A percentile compares a stretch with the other conserved stretches of the same genome.
Evolutionary conservation across 2,888 invertebrate species (phyloP).

Genomic region (Nebria salina): DNA sequence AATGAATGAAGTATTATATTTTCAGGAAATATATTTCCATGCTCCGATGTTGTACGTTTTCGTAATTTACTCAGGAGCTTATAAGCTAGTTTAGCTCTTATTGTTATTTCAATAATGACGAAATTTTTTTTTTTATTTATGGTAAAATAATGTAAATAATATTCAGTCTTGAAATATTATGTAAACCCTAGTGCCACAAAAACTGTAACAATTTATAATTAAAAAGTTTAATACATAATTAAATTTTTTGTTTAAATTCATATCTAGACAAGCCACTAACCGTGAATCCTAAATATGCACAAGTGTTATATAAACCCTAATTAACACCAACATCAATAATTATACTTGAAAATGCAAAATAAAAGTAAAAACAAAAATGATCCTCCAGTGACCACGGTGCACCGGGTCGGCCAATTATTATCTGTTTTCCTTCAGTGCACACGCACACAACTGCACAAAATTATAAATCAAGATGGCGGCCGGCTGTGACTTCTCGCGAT

Average conservation of each 20-base stretch:
- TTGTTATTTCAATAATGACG: too few species aligned
- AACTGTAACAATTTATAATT: too few species aligned
- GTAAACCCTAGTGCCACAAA: too few species aligned
- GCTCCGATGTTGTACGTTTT: too few species aligned
- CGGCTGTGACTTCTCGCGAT: conserved; percentile 38
- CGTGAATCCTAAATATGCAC: background rate
- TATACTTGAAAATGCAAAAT: background rate
- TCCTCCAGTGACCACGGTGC: background rate
- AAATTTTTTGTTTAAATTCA: background rate
- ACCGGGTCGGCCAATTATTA: background rate
- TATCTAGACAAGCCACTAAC: background rate
- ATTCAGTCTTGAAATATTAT: too few species aligned
- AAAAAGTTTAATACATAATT: background rate
- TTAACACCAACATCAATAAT: background rate
- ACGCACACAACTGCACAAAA: background rate
- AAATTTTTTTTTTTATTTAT: too few species aligned
- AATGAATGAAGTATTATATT: background rate
- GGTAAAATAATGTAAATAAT: too few species aligned
- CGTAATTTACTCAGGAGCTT: too few species aligned
- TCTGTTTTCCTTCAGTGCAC: conserved; percentile 6
- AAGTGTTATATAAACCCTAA: background rate
- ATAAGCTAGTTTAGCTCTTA: too few species aligned
- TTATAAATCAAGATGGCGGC: conserved; percentile 44
- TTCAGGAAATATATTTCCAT: too few species aligned
- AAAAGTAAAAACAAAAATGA: background rate